Conservation (phyloP, 2,113 vertebrate species). For the Crypturellus undulatus region DNA sequence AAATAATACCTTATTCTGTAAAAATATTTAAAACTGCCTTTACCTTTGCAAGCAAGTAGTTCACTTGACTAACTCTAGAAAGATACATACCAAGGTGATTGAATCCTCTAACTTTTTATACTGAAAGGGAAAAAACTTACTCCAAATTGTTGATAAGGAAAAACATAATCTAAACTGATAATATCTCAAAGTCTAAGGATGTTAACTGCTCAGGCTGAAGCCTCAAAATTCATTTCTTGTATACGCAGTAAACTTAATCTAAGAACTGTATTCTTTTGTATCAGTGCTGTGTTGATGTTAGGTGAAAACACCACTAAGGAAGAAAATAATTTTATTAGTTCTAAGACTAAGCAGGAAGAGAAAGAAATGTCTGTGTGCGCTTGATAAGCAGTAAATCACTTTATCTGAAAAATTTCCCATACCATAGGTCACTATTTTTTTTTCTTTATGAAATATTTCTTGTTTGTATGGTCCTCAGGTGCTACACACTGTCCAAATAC, state of each 20-base stretch:
- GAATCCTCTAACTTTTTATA: conserved; percentile 19
- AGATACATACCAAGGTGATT: neutral
- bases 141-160: conserved; percentile 1
- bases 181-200: conserved; percentile 24
- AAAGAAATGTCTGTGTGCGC: conserved; percentile 55
- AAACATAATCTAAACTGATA: conserved; percentile 50
- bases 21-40: neutral
- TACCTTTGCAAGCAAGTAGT: neutral
- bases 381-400: conserved; percentile 62
- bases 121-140: conserved; percentile 28
- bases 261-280: conserved; percentile 31
- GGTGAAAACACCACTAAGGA: conserved; percentile 10
- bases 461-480: neutral
- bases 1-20: neutral
- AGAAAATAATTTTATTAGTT: conserved; percentile 46
- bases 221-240: conserved; percentile 30
- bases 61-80: conserved; percentile 15
- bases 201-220: conserved; percentile 13
- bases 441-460: conserved; percentile 28
- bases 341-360: conserved; percentile 10
- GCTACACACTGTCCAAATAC: neutral
- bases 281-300: neutral
- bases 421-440: conserved; percentile 21
- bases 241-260: conserved; percentile 20
- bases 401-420: conserved; percentile 51